Evolutionary conservation across 2,888 invertebrate species (phyloP).

Genomic region (Ochropacha duplaris): DNA sequence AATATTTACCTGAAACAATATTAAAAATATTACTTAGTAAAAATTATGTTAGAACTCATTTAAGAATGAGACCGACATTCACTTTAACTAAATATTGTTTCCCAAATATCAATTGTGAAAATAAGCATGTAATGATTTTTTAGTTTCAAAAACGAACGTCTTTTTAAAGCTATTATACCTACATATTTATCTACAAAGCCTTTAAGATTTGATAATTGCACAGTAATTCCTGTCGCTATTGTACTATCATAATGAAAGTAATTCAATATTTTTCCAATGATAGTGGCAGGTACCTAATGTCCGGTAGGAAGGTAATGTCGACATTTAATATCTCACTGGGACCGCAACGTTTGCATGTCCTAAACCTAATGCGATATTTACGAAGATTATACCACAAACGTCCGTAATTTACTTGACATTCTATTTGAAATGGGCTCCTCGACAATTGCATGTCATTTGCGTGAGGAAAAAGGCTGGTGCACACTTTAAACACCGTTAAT

Average conservation of each 20-base stretch:
- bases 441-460: constrained; percentile 60
- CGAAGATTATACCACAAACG: constrained; percentile 47
- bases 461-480: constrained; percentile 39
- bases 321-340: constrained; percentile 7
- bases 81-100: too few relatives aligned
- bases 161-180: neutral
- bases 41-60: too few relatives aligned
- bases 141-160: too few relatives aligned
- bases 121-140: too few relatives aligned
- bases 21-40: neutral
- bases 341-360: constrained; percentile 13
- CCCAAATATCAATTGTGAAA: too few relatives aligned
- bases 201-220: neutral
- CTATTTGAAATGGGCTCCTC: constrained; percentile 55
- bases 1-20: constrained; percentile 13
- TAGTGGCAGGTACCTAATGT: too few relatives aligned
- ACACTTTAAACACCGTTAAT: constrained; percentile 33
- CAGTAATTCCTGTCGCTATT: too few relatives aligned
- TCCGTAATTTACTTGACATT: constrained; percentile 64
- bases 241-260: too few relatives aligned
- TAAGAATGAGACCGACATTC: too few relatives aligned
- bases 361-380: constrained; percentile 34
- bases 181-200: neutral
- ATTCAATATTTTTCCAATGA: too few relatives aligned
- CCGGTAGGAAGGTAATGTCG: neutral